Evolutionary conservation across 2,113 vertebrate species (phyloP), one percentile per base, ranked within the genome.

Genomic region (Microcebus tavaratra): DNA sequence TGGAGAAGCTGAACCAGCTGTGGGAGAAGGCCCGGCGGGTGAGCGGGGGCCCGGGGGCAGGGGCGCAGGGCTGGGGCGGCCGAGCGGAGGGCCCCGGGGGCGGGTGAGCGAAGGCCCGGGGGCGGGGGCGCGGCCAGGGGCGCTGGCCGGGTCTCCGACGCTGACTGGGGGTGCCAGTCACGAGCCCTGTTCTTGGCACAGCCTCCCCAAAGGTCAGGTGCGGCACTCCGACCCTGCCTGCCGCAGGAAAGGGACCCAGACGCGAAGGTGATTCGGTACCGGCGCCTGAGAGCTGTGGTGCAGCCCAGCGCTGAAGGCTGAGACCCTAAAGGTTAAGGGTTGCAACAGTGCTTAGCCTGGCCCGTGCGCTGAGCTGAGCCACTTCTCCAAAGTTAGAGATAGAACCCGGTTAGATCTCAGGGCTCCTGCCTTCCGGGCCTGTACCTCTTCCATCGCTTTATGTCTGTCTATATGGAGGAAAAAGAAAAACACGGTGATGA

Each of bases 1-100:
- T 99, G 89, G 98, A 99, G 68, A 99, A 98, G 97, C 98, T 99
- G 82, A 99, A 99, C 98, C 99, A 99, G 98, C 97, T 99, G 55
- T 99, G 99, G 99, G 99, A 99, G 98, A 99, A 99, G 98, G 99
- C 99, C 6, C 98, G 98, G 96, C 94, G 99, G 99, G 99, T 99
- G 98, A 98, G 99, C 98, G 70, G 48, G 45, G 25, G 15, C 25
- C 36, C 3, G 27, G 53, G 27, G 27, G 0, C 3, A 29, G 10
- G 15, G 80, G 14, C 14, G 59, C 25, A 18, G 50, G 6, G 36
- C 10, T 7, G 36, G n/a, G 29, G 21, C 42, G 17, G 42, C 11
- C 3, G 42, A 45, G 29, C 63, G 9, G 53, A 53, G 27, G 10
- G 4, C 53, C 27, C 2, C 42, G 23, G 20, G 68, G n/a, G 13